Percentiles rank a stretch among this genome's conserved stretches.
Evolutionary conservation across 2,113 vertebrate genomes (phyloP).

Genomic region (Amphiprion percula): DNA sequence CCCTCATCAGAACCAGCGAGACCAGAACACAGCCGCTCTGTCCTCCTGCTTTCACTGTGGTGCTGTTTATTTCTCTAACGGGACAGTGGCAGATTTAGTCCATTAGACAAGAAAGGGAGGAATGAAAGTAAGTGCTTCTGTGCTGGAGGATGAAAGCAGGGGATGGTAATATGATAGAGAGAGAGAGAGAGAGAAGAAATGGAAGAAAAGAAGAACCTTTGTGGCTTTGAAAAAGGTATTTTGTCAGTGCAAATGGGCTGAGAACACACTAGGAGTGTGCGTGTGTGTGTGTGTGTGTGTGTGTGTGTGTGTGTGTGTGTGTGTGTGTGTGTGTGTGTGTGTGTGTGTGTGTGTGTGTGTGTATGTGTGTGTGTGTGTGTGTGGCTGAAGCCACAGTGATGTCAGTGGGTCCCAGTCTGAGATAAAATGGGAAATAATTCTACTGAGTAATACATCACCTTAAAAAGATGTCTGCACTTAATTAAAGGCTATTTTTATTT

Average conservation of each 20-base stretch:
- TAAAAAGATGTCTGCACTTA: neutral
- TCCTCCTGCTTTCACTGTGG: constrained; percentile 64
- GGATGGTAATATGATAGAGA: constrained; percentile 31
- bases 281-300: too few relatives aligned
- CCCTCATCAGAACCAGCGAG: constrained; percentile 74
- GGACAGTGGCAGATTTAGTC: constrained; percentile 71
- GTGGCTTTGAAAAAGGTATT: constrained; percentile 8
- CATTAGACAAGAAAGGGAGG: constrained; percentile 54
- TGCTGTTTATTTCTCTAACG: constrained; percentile 68
- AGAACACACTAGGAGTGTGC: constrained; percentile 13
- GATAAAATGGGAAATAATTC: constrained; percentile 17
- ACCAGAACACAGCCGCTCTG: constrained; percentile 63
- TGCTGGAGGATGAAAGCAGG: constrained; percentile 1
- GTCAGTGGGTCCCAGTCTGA: constrained; percentile 34
- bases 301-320: too few relatives aligned
- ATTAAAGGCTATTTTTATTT: neutral
- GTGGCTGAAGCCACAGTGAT: too few relatives aligned
- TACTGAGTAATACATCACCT: constrained; percentile 1
- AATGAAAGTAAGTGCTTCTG: constrained; percentile 31
- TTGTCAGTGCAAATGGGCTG: constrained; percentile 39
- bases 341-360: too few relatives aligned
- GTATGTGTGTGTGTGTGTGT: too few relatives aligned
- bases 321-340: too few relatives aligned
- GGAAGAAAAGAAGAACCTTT: constrained; percentile 1
- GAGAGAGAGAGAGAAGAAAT: constrained; percentile 14